Evolutionary conservation across 2,888 invertebrate species (phyloP), one percentile per base, ranked within the genome.

Genomic region (Leptinotarsa rubiginosa): DNA sequence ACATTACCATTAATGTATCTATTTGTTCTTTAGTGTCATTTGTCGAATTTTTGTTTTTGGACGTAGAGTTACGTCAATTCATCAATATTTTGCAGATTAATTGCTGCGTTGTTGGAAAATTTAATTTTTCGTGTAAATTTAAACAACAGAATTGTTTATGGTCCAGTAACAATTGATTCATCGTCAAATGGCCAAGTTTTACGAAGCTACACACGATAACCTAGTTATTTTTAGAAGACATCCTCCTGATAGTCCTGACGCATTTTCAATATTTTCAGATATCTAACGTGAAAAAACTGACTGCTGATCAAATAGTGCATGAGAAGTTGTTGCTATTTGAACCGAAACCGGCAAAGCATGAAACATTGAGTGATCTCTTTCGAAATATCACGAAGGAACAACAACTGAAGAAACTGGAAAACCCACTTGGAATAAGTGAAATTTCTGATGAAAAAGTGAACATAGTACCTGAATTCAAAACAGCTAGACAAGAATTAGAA

Each of bases 241-340:
- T 80, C 69, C 70, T 77, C 73, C 76, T 80, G 74, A 78, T 75
- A 73, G 69, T 77, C 73, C 76, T 80, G 74, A 78, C 75, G 74
- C 75, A 73, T 65, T 80, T 81, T 77, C 73, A 65, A 75, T 80
- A 81, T 75, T 79, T 87, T 89, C 81, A 94, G 93, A 90, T 93
- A 84, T 87, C 92, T 47, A 87, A 89, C 47, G 89, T 94, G 67
- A 93, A 92, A 83, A 89, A 90, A 75, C 88, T 88, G 77, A 92
- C 90, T 3, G 83, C 83, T n/a, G 87, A 87, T 72, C 82, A 85
- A 50, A 83, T 80, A 70, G 85, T 93, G 47, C 89, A 90, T 82
- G 90, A 91, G 10, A 84, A 89, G 52, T 85, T 93, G 41, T 89
- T 89, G 83, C 88, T 87, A 15, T 92, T 90, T 82, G 87, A 90